Evolutionary conservation across 2,888 invertebrate species (phyloP).

Genomic region (Dicyrtomina minuta): DNA sequence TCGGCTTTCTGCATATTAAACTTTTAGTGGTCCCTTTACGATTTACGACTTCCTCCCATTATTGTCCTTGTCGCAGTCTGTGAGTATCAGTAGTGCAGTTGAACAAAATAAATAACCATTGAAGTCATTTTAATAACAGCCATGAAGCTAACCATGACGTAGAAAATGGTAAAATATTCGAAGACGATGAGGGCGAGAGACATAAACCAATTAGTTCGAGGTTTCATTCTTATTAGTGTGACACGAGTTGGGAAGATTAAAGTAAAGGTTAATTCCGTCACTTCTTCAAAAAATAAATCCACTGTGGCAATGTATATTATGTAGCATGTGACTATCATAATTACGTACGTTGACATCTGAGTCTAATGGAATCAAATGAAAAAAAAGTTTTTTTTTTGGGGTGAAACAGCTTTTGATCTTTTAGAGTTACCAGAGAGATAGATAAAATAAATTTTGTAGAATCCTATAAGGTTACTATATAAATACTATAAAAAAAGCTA

Average conservation of each 20-base stretch:
- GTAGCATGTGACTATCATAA: constrained; percentile 5
- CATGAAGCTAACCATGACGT: not conserved
- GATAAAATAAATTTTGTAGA: not conserved
- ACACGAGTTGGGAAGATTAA: constrained; percentile 1
- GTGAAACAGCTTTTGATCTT: too few species aligned
- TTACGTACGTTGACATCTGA: not conserved
- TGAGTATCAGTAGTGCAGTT: too few species aligned
- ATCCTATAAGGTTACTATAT: too few species aligned
- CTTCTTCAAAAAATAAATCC: constrained; percentile 1
- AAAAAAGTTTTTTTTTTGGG: not conserved
- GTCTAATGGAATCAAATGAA: not conserved
- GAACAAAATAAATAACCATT: constrained; percentile 6
- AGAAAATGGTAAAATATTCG: constrained; percentile 13
- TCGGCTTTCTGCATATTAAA: too few species aligned
- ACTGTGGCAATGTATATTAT: not conserved
- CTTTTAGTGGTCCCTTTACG: too few species aligned
- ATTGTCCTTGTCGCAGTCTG: too few species aligned
- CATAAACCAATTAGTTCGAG: not conserved
- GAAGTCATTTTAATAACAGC: constrained; percentile 1
- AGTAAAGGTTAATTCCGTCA: not conserved
- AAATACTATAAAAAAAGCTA: too few species aligned
- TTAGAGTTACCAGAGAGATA: too few species aligned
- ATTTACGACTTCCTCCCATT: too few species aligned
- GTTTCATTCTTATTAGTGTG: not conserved
- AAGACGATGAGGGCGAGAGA: not conserved